Evolutionary conservation across 2,113 vertebrate genomes (phyloP), one percentile per base, ranked within the genome.

Genomic region (Rynchops niger): DNA sequence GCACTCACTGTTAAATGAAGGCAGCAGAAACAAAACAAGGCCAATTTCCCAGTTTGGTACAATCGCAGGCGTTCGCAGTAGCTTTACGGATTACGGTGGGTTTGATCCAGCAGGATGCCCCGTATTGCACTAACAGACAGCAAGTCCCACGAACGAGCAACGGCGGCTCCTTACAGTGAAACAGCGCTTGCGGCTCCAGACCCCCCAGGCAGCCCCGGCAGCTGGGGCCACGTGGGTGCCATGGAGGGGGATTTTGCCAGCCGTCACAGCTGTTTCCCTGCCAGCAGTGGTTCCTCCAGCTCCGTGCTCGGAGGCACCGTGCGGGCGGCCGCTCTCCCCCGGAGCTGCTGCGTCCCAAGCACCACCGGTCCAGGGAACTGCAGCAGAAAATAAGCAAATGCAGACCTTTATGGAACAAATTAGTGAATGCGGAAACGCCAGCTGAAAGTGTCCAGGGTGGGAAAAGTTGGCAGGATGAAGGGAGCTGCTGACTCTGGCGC

Each of bases 1-100:
- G 99, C 99, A 99, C 98, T 99, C 98, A 99, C 99, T 99, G 99
- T 99, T 99, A 98, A 98, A 98, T 98, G 98, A 97, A 97, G 97
- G 97, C 55, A 95, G 96, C 15, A 96, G 96, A 97, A 98, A 98
- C 97, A 97, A 98, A 96, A 91, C 95, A 93, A 98, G 95, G 93
- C 97, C 93, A 97, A 97, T 98, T 94, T 82, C 98, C 97, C 96
- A 77, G 61, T 66, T 88, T 74, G 47, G 86, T 85, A 43, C 88
- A 40, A 78, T 59, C 8, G 15, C 88, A 52, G 77, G 94, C 59
- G 42, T 74, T 74, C n/a, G 29, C 71, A 93, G 98, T 98, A 98
- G 96, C 98, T 98, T 97, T 97, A 86, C 11, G 49, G 93, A 30
- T 77, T 29, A 63, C 43, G 91, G 86, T 92, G 97, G 95, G 86